Percentiles rank a stretch among this genome's conserved stretches.
Conservation (phyloP, 2,888 invertebrate genomes). For the Physocephala rufipes region DNA sequence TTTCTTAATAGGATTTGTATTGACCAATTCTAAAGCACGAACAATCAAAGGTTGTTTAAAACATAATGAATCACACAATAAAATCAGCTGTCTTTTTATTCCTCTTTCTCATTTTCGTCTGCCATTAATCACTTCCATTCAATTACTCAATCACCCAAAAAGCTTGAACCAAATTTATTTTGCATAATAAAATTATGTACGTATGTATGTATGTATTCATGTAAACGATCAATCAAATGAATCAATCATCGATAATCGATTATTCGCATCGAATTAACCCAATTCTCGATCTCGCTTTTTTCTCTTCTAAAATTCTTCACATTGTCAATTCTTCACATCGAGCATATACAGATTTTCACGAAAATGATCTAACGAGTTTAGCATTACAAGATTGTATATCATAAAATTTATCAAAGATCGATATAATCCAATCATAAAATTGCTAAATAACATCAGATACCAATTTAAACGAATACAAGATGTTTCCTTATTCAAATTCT, state of each 20-base stretch:
- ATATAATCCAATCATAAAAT: too few species aligned
- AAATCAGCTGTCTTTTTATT: not conserved
- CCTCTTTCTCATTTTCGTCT: not conserved
- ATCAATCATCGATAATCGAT: not conserved
- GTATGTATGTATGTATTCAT: too few species aligned
- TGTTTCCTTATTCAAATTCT: too few species aligned
- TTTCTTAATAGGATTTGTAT: constrained; percentile 24
- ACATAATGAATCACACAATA: too few species aligned
- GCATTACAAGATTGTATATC: too few species aligned
- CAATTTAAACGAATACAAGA: too few species aligned
- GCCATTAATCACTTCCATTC: not conserved
- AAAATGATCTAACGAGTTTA: too few species aligned
- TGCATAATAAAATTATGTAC: not conserved
- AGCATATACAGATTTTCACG: too few species aligned
- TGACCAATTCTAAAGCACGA: not conserved
- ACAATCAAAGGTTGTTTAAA: not conserved
- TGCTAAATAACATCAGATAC: too few species aligned
- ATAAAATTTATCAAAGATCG: too few species aligned
- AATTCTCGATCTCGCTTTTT: not conserved
- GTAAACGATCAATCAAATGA: not conserved
- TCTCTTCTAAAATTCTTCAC: not conserved
- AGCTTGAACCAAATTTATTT: not conserved
- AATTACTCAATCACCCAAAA: not conserved
- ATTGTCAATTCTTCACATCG: too few species aligned
- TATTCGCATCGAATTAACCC: constrained; percentile 16